phyloP scores from a whole-genome alignment of 1,140 invertebrate species.

The Leptonema lineaticorne region DNA sequence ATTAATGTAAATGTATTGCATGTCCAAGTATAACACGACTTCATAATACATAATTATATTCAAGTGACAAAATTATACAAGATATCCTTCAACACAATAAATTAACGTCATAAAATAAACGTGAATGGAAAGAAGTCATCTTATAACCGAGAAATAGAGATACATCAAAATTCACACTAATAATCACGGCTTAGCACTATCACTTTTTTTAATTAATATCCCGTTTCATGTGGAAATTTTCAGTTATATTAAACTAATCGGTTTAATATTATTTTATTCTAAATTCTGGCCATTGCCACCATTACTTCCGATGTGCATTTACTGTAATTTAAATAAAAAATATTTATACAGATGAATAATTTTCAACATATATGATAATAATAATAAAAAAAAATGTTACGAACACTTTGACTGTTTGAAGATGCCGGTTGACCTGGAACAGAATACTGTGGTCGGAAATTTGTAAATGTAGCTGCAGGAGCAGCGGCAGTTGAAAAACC shows the following conservation, averaged over 20 bases:
- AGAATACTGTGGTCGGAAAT: constrained; percentile 88
- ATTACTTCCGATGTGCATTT: constrained; percentile 15
- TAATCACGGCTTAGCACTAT: constrained; percentile 41
- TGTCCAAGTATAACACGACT: constrained; percentile 27
- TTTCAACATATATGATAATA: background rate
- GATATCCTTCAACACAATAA: constrained; percentile 39
- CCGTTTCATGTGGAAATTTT: constrained; percentile 21
- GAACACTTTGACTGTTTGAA: constrained; percentile 48
- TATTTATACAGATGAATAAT: background rate
- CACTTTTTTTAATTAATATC: constrained; percentile 40
- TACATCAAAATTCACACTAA: constrained; percentile 43
- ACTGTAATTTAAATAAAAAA: constrained; percentile 23
- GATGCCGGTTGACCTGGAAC: constrained; percentile 75
- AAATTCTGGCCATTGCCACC: constrained; percentile 36
- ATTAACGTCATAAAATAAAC: constrained; percentile 40
- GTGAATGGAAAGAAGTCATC: constrained; percentile 40
- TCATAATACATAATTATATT: constrained; percentile 36
- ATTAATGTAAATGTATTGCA: constrained; percentile 42
- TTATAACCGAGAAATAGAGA: constrained; percentile 37
- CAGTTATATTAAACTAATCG: constrained; percentile 35
- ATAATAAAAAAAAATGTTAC: constrained; percentile 21
- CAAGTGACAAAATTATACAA: constrained; percentile 40
- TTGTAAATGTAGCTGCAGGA: constrained; percentile 79
- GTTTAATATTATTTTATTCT: constrained; percentile 38
- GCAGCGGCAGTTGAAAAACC: constrained; percentile 66